phyloP scores from a whole-genome alignment of 2,113 vertebrate genomes.

The Entosphenus tridentatus region DNA sequence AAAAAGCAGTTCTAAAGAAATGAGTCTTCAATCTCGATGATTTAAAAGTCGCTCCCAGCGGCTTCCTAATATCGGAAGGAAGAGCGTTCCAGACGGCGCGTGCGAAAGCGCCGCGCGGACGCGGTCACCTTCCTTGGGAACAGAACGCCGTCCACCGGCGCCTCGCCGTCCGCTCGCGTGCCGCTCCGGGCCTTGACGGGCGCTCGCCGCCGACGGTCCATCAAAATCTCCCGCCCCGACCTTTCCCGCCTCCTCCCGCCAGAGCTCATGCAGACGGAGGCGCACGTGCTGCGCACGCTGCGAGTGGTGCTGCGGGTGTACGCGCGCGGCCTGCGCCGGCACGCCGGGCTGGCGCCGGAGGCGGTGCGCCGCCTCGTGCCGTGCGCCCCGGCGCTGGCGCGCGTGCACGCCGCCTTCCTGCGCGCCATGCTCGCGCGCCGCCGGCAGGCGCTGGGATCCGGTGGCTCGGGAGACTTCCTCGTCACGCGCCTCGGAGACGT shows the following conservation, averaged over 20 bases:
- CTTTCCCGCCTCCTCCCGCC: not conserved
- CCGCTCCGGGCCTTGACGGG: too few relatives aligned
- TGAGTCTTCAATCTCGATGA: too few relatives aligned
- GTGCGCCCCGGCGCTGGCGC: not conserved
- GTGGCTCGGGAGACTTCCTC: not conserved
- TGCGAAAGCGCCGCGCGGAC: too few relatives aligned
- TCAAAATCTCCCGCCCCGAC: too few relatives aligned
- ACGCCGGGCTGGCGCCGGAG: slow-evolving; percentile 3
- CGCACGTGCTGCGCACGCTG: slow-evolving; percentile 4
- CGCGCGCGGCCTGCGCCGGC: not conserved
- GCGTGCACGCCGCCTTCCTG: slow-evolving; percentile 2
- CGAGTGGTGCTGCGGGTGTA: not conserved
- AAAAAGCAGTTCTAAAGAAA: too few relatives aligned
- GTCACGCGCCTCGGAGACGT: not conserved
- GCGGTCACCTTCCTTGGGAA: too few relatives aligned
- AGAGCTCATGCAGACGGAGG: slow-evolving; percentile 5
- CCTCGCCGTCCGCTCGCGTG: too few relatives aligned
- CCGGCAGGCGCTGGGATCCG: not conserved
- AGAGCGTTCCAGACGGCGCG: too few relatives aligned
- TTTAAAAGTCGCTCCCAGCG: too few relatives aligned
- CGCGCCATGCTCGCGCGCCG: not conserved
- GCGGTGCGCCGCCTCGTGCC: slow-evolving; percentile 2
- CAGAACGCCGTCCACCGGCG: too few relatives aligned
- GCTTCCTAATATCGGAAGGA: too few relatives aligned
- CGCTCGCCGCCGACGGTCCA: too few relatives aligned